Conservation (phyloP, 2,113 vertebrate species). For the Salvelinus fontinalis region DNA sequence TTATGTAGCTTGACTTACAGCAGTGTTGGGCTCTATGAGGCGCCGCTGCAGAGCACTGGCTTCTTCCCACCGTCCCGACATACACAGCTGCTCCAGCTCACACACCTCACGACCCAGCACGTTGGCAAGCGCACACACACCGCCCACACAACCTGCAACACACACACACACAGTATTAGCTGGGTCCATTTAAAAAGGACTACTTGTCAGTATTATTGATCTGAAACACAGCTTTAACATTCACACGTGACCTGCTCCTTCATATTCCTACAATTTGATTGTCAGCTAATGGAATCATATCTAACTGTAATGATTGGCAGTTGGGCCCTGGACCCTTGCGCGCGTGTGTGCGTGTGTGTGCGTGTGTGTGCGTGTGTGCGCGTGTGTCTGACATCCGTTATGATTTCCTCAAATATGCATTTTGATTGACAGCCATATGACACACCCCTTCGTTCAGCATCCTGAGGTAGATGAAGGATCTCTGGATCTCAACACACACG, state of each 20-base stretch:
- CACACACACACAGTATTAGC: background rate
- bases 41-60: conserved; percentile 85
- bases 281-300: conserved; percentile 6
- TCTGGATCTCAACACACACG: background rate
- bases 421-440: conserved; percentile 8
- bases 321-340: background rate
- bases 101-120: conserved; percentile 86
- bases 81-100: conserved; percentile 83
- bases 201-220: background rate
- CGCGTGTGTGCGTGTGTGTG: too few relatives aligned
- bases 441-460: conserved; percentile 11
- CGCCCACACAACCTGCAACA: conserved; percentile 84
- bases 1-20: conserved; percentile 77
- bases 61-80: conserved; percentile 80
- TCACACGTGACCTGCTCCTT: background rate
- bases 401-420: background rate
- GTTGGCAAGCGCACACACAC: conserved; percentile 89
- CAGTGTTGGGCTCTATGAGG: conserved; percentile 90
- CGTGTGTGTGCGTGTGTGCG: too few relatives aligned
- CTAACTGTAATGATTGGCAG: background rate
- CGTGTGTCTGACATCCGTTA: background rate
- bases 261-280: background rate
- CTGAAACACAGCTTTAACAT: background rate
- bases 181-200: background rate
- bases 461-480: background rate